Evolutionary conservation across 2,113 vertebrate genomes (phyloP), one percentile per base, ranked within the genome.

Genomic region (Albula glossodonta): DNA sequence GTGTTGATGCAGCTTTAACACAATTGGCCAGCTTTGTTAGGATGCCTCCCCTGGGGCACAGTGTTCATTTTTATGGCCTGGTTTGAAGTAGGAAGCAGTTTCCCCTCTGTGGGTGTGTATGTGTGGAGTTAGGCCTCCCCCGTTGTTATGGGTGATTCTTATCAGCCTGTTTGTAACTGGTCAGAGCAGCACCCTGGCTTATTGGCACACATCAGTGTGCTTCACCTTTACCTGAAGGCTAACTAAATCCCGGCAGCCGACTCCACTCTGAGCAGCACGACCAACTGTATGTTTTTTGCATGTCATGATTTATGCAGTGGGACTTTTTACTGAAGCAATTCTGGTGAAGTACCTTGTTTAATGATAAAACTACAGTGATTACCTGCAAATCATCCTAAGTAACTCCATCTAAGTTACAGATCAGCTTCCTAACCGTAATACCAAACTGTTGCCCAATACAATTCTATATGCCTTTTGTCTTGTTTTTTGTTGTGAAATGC

Each of bases 141-240:
- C 31, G 93, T 90, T 92, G 90, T 89, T 91, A 92, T 89, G 88
- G 92, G 93, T 92, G 95, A 96, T 97, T 91, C 91, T 96, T 97
- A 96, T 97, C 96, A 93, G 88, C 66, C 87, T 90, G 80, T 90
- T 82, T 93, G 93, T 93, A 92, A 94, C 94, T 94, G 93, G 94
- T 93, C 91, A 12, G 90, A 94, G 94, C 31, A 41, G 96, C 94
- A 93, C 96, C 96, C 93, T 88, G 79, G 92, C 92, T 97, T 96
- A 96, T 96, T 95, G 90, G 31, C 31, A 41, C 31, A 41, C 31
- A 41, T 41, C 31, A 41, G 88, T 86, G 90, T 92, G 91, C 92
- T 96, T 96, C 95, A 80, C 94, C 95, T 94, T 94, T 93, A 41
- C 31, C 91, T 87, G 87, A 93, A 92, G 89, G 85, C 90, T 92